Base-by-base conservation (phyloP, 2,113 vertebrate species). In the Protobothrops flavoviridis region DNA sequence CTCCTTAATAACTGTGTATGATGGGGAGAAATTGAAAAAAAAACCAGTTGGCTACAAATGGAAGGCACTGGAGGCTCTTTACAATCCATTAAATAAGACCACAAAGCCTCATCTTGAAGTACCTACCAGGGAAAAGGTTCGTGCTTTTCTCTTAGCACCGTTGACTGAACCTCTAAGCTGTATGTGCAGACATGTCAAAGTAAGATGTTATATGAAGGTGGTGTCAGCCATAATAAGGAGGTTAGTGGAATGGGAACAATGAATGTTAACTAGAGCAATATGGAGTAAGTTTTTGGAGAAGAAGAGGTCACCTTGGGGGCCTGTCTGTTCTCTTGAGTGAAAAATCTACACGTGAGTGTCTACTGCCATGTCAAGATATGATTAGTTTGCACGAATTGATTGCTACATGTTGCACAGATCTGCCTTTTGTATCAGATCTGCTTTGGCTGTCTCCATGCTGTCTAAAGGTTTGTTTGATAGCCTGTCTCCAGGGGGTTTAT, bases 391-490 rank as follows among this genome's bases (percentile, higher is more conserved):
- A 93, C 39, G 88, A 94, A 95, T 92, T 90, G 93, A 95, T 92
- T 90, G 93, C 92, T 94, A 74, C 81, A 17, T 86, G 92, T 91
- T 87, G 43, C 33, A 81, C 53, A 69, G 95, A 95, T 95, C 93
- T 90, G 64, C 95, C 97, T 97, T 95, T 96, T 93, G 95, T 97
- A 96, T 96, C 96, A 93, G 94, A 96, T 97, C 91, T 96, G 97
- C 96, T 94, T 93, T 95, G 92, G 93, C 91, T 95, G 96, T 96
- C 96, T 97, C 96, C 96, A 64, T 95, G 93, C 96, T 96, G 97
- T 97, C 97, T 97, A 95, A 97, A 95, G 90, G 89, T 92, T 95
- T 96, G 93, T 94, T 96, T 96, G 96, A 97, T 97, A 95, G 95
- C 93, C 45, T 92, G 93, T 96, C 96, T 96, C 96, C 94, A 93